These are phyloP conservation scores for Gila orcuttii DNA, from an alignment of 2,113 vertebrate species.

Conservation along the genomic window DNA sequence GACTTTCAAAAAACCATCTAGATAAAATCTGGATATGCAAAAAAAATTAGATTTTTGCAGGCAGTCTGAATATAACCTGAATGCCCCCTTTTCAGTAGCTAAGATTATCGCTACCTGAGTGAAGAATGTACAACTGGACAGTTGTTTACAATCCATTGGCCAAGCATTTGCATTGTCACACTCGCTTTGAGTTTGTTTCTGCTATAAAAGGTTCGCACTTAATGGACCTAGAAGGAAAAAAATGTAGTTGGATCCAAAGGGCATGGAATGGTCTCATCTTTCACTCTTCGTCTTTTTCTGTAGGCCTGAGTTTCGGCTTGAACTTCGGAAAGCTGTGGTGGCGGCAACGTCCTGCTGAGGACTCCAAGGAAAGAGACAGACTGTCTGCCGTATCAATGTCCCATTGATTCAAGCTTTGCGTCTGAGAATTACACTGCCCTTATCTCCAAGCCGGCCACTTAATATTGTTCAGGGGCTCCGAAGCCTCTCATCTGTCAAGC, in stretches of 20 bases:
- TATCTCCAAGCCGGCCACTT: slow-evolving; percentile 70
- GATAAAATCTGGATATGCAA: no score
- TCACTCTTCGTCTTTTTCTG: not conserved
- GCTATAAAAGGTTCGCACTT: not conserved
- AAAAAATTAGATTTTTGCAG: no score
- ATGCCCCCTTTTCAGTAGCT: no score
- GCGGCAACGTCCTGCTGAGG: slow-evolving; percentile 51
- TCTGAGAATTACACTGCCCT: slow-evolving; percentile 63
- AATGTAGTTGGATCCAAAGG: not conserved
- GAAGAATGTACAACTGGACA: no score
- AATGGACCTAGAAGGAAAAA: not conserved
- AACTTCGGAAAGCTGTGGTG: slow-evolving; percentile 42
- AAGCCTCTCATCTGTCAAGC: slow-evolving; percentile 66
- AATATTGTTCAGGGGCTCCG: slow-evolving; percentile 70
- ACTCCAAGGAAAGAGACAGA: slow-evolving; percentile 60
- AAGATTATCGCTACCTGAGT: no score
- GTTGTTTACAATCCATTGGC: no score
- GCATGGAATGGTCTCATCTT: slow-evolving; percentile 8
- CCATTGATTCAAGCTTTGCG: slow-evolving; percentile 73
- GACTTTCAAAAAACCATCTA: no score
- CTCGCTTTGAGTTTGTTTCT: not conserved
- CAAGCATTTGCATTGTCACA: no score
- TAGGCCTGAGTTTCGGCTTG: slow-evolving; percentile 18
- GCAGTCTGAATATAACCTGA: no score
- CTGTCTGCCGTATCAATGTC: slow-evolving; percentile 72